phyloP scores from a whole-genome alignment of 2,797 vertebrate genomes.

The Propithecus perrieri region DNA sequence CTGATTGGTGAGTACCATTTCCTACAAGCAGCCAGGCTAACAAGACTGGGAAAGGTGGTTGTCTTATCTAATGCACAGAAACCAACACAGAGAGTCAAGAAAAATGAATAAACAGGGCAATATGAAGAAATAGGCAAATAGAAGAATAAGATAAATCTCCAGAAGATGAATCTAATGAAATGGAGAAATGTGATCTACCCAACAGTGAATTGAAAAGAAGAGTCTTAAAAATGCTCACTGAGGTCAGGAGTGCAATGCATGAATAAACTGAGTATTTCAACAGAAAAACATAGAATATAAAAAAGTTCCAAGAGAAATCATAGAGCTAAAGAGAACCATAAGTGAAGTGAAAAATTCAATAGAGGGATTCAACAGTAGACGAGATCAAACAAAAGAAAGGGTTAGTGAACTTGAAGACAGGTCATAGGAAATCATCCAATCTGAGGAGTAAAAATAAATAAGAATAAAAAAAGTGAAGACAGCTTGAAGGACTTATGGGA shows the following conservation, averaged over 20 bases:
- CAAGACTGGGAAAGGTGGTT: not conserved
- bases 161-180: not conserved
- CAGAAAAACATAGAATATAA: not conserved
- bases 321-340: not conserved
- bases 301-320: not conserved
- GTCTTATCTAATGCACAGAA: not conserved
- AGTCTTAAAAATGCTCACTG: not conserved
- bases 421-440: not conserved
- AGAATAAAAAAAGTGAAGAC: not conserved
- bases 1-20: not conserved
- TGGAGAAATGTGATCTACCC: not conserved
- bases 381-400: not conserved
- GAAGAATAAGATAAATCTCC: not conserved
- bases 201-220: not conserved
- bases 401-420: not conserved
- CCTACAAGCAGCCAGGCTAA: not conserved
- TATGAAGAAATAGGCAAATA: not conserved
- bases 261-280: not conserved
- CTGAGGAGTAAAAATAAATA: not conserved
- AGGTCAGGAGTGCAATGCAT: not conserved
- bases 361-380: not conserved
- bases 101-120: not conserved
- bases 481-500: not conserved
- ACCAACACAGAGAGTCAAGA: not conserved
- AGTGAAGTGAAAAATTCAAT: not conserved